Evolutionary conservation across 2,113 vertebrate species (phyloP).

Genomic region (Coturnix japonica): DNA sequence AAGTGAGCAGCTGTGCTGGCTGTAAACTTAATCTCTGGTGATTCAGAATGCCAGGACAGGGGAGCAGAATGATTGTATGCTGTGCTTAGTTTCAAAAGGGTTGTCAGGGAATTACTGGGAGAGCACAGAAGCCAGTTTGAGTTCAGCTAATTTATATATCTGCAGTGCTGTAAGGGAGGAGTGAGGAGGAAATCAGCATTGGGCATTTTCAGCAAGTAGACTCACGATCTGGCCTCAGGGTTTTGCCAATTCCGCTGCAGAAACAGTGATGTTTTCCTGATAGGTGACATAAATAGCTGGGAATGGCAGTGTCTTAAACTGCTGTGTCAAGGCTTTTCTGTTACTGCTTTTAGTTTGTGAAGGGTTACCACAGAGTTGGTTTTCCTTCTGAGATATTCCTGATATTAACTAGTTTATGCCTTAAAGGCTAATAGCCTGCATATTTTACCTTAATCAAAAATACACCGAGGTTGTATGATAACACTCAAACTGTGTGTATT

Average conservation of each 20-base stretch:
- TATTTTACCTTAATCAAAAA: neutral
- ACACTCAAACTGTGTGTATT: neutral
- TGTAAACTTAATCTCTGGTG: neutral
- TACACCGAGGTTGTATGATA: neutral
- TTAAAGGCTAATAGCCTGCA: neutral
- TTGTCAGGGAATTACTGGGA: accelerated
- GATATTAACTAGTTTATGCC: accelerated
- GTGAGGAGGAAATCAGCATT: neutral
- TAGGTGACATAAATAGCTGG: neutral
- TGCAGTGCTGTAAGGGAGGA: neutral
- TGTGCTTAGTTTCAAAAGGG: neutral
- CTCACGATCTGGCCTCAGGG: neutral
- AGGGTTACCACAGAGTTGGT: neutral
- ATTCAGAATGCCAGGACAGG: neutral
- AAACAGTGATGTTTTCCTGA: neutral
- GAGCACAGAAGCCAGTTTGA: neutral
- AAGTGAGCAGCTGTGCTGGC: neutral
- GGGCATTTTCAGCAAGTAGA: neutral
- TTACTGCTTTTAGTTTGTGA: neutral
- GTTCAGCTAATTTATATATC: neutral
- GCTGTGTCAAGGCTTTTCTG: neutral
- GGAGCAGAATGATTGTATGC: neutral
- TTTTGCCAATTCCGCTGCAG: neutral
- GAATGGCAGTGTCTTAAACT: neutral
- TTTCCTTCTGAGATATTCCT: neutral